phyloP scores from a whole-genome alignment of 2,113 vertebrate genomes.

The Micromys minutus region DNA sequence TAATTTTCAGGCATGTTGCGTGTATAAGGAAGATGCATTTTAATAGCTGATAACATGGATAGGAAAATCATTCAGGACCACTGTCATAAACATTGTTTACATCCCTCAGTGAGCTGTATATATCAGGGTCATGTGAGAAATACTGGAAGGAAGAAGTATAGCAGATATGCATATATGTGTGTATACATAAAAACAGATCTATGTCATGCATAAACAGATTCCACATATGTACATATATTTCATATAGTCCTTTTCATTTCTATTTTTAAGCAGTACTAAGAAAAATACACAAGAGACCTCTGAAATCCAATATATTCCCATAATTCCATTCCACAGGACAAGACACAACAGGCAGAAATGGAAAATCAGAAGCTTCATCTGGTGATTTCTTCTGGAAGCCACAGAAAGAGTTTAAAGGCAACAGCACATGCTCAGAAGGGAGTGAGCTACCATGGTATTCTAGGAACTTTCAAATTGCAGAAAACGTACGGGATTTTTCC shows the following conservation, averaged over 20 bases:
- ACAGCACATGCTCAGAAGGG: neutral
- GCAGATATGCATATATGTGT: neutral
- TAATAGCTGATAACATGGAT: constrained; percentile 14
- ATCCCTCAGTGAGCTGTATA: constrained; percentile 2
- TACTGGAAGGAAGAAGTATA: neutral
- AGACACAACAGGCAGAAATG: neutral
- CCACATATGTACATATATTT: neutral
- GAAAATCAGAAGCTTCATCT: neutral
- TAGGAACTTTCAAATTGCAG: neutral
- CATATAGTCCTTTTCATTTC: neutral
- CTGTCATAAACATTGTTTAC: neutral
- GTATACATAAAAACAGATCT: neutral
- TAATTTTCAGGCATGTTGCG: constrained; percentile 1
- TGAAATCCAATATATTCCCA: neutral
- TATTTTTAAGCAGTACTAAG: neutral
- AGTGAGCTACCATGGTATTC: neutral
- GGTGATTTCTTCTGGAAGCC: neutral
- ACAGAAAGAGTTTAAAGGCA: neutral
- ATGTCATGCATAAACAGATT: neutral
- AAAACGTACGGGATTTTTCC: neutral
- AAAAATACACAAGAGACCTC: neutral
- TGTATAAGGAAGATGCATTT: constrained; percentile 13
- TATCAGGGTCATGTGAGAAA: neutral
- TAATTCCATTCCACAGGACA: neutral
- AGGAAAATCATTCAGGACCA: constrained; percentile 5